Evolutionary conservation across 2,888 invertebrate genomes (phyloP).

Genomic region (Rhagium mordax): DNA sequence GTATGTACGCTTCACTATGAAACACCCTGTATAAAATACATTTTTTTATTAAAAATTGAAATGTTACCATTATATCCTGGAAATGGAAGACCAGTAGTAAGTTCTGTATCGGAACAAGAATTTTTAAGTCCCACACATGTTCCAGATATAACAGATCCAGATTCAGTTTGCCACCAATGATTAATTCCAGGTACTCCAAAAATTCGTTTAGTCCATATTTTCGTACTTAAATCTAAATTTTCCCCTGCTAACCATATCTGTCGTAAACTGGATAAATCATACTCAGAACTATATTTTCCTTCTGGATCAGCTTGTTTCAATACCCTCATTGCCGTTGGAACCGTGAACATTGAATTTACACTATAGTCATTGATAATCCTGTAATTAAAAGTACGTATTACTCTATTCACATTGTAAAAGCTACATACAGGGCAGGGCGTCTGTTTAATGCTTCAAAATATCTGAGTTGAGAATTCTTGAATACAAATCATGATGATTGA

Average conservation of each 20-base stretch:
- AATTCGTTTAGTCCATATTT: slow-evolving; percentile 81
- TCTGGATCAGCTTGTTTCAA: slow-evolving; percentile 87
- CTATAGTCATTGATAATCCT: slow-evolving; percentile 91
- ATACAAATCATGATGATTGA: too few species aligned
- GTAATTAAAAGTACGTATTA: slow-evolving; percentile 41
- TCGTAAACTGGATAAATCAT: slow-evolving; percentile 80
- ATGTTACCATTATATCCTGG: slow-evolving; percentile 88
- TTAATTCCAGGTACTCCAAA: slow-evolving; percentile 87
- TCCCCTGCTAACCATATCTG: slow-evolving; percentile 91
- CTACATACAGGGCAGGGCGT: too few species aligned
- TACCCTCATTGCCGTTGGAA: slow-evolving; percentile 92
- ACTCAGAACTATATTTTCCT: slow-evolving; percentile 77
- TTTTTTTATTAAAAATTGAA: not conserved
- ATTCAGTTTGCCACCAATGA: slow-evolving; percentile 99
- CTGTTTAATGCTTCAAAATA: too few species aligned
- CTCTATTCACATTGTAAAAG: not conserved
- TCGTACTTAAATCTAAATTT: slow-evolving; percentile 93
- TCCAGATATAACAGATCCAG: slow-evolving; percentile 91
- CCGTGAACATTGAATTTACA: slow-evolving; percentile 89
- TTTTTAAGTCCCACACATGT: slow-evolving; percentile 84
- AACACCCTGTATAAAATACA: too few species aligned
- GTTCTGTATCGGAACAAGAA: slow-evolving; percentile 74
- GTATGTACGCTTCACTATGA: too few species aligned
- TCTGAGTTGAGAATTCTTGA: too few species aligned
- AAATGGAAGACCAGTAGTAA: slow-evolving; percentile 86